Evolutionary conservation across 2,797 vertebrate genomes (phyloP), one percentile per base, ranked within the genome.

Genomic region (Mus spretus): DNA sequence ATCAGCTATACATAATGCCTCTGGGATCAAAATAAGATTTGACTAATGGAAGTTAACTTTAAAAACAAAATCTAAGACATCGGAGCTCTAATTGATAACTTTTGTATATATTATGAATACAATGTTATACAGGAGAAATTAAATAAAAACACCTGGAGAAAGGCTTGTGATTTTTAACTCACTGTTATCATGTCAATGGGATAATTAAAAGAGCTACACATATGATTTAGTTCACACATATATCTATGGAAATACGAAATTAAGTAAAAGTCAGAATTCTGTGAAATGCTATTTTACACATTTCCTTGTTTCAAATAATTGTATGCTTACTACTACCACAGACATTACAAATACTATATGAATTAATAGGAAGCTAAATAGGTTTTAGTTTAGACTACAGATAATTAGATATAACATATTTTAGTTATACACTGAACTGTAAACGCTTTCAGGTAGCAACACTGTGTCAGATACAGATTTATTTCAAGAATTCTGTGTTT

Each of bases 1-100:
- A 26, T 1, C 95, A 47, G 96, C 53, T 5, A n/a, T 28, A 92
- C 70, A 74, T 91, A 96, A 13, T 81, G 65, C 37, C 53, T 72
- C 11, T 90, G 59, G 44, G 74, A 94, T 20, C 72, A 95, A 88
- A 89, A 26, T 83, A 84, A 82, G 34, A 67, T 9, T 57, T 67
- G 61, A 78, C 82, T 47, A 63, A n/a, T 97, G 31, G 12, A 91
- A 95, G 89, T 82, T 79, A 94, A 91, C 55, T 89, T 6, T 90
- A 78, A 85, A 37, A 37, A 92, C 22, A 2, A 89, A 90, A 88
- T 74, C 14, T 61, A 95, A 61, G 31, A 85, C 57, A 72, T 37
- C 81, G 90, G 34, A 88, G 50, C 13, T 65, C 10, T 70, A 92
- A 22, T 31, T 83, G 11, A 53, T 90, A 89, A 96, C 6, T 92